Conservation (phyloP, 2,113 vertebrate genomes). For the Naja naja region DNA sequence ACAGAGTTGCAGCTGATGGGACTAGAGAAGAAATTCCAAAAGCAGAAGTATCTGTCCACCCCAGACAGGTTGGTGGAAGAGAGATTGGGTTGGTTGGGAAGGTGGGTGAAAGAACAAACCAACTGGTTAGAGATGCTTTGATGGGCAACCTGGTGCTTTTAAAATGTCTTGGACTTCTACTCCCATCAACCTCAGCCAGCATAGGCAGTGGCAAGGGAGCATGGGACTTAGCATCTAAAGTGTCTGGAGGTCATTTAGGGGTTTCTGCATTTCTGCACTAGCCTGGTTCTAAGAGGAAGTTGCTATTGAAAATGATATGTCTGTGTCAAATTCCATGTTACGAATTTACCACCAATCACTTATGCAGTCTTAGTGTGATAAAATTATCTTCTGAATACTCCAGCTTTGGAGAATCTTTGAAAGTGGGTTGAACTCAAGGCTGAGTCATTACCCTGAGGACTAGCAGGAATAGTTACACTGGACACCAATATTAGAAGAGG, state of each 20-base stretch:
- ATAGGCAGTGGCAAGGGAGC: background rate
- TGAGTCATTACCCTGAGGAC: too few relatives aligned
- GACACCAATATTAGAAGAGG: background rate
- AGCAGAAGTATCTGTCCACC: conserved; percentile 97
- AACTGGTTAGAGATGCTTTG: background rate
- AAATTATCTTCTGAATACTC: background rate
- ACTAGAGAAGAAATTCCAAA: conserved; percentile 98
- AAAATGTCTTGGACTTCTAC: background rate
- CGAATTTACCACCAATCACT: background rate
- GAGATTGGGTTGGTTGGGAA: too few relatives aligned
- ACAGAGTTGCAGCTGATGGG: conserved; percentile 97
- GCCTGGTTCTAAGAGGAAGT: background rate
- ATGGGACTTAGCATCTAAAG: background rate
- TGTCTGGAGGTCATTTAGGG: background rate
- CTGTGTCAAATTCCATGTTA: background rate
- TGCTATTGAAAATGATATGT: background rate
- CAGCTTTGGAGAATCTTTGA: background rate
- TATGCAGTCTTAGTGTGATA: background rate
- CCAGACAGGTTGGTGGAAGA: conserved; percentile 86
- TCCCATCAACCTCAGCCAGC: background rate
- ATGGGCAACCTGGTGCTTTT: background rate
- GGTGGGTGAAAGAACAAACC: background rate
- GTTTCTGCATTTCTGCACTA: background rate
- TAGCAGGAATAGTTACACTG: background rate
- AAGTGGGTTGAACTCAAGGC: background rate